Conservation (phyloP, 2,888 invertebrate species). For the Drosophila sordidula region DNA sequence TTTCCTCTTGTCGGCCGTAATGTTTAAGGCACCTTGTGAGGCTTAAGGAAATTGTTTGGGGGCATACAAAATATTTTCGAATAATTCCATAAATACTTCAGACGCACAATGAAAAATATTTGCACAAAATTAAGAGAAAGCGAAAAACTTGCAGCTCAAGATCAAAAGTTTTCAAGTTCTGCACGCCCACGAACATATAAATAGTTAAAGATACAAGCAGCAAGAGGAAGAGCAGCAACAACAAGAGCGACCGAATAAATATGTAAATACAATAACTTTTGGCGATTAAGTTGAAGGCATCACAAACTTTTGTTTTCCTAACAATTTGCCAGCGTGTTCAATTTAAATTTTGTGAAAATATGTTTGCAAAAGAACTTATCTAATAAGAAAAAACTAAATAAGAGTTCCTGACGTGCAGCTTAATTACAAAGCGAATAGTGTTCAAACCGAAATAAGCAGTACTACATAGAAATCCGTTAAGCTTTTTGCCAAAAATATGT, state of each 20-base stretch:
- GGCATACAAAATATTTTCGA: constrained; percentile 48
- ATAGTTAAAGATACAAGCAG: constrained; percentile 40
- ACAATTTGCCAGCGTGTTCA: constrained; percentile 56
- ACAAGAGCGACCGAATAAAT: constrained; percentile 4
- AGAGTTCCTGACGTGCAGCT: constrained; percentile 27
- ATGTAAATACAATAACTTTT: constrained; percentile 38
- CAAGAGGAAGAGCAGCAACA: constrained; percentile 1
- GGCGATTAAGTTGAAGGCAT: constrained; percentile 60
- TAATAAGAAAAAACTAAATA: constrained; percentile 16
- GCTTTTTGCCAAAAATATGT: constrained; percentile 38
- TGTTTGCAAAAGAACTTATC: constrained; percentile 35
- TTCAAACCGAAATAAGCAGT: constrained; percentile 17
- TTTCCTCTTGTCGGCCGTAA: background rate
- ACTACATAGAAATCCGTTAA: constrained; percentile 33
- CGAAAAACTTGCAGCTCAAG: constrained; percentile 41
- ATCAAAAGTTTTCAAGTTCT: constrained; percentile 67
- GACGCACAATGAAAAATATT: constrained; percentile 62
- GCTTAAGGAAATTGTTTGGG: constrained; percentile 5
- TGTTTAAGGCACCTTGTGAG: background rate
- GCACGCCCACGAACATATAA: constrained; percentile 38
- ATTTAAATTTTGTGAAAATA: constrained; percentile 54
- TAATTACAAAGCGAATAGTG: constrained; percentile 55
- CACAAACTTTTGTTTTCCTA: constrained; percentile 49
- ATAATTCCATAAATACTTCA: constrained; percentile 73
- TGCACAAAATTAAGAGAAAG: constrained; percentile 33